These are phyloP conservation scores for Limulus polyphemus DNA, from an alignment of 2,888 invertebrate genomes.

Conservation along the genomic window DNA sequence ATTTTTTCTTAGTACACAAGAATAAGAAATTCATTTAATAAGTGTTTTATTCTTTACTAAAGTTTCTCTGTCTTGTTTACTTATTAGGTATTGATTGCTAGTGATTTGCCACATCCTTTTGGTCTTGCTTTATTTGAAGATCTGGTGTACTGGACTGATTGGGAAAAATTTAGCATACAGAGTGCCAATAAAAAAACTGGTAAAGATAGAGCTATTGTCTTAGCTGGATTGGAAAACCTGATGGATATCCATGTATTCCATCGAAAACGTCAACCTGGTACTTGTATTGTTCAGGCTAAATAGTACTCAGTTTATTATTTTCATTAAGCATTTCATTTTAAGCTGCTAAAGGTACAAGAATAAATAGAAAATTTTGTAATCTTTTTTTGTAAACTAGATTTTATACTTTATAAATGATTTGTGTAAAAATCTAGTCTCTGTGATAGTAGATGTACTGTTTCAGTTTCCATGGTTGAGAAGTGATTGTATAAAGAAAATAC, in stretches of 20 bases:
- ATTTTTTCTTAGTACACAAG: too few relatives aligned
- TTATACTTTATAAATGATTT: too few relatives aligned
- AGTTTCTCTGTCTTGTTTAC: neutral
- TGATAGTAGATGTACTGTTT: too few relatives aligned
- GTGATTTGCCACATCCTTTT: slow-evolving; percentile 62
- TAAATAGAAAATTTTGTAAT: too few relatives aligned
- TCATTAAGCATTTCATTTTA: neutral
- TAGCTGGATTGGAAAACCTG: slow-evolving; percentile 53
- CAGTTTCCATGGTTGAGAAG: too few relatives aligned
- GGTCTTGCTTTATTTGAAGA: slow-evolving; percentile 63
- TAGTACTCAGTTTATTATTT: neutral
- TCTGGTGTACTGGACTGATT: slow-evolving; percentile 73
- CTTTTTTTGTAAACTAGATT: too few relatives aligned
- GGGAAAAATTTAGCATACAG: slow-evolving; percentile 63
- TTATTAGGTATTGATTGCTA: slow-evolving; percentile 36
- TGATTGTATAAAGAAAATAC: too few relatives aligned
- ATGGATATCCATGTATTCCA: slow-evolving; percentile 75
- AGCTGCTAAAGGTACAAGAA: too few relatives aligned
- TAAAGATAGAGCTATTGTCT: slow-evolving; percentile 37
- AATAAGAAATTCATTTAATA: too few relatives aligned
- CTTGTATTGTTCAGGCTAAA: neutral
- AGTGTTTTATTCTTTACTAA: neutral
- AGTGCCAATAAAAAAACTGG: slow-evolving; percentile 63
- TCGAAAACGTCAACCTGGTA: slow-evolving; percentile 47
- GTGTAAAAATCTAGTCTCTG: too few relatives aligned